These are phyloP conservation scores for Pseudomyrmex sp. DNA, from an alignment of 1,140 invertebrate genomes.

Conservation along the genomic window DNA sequence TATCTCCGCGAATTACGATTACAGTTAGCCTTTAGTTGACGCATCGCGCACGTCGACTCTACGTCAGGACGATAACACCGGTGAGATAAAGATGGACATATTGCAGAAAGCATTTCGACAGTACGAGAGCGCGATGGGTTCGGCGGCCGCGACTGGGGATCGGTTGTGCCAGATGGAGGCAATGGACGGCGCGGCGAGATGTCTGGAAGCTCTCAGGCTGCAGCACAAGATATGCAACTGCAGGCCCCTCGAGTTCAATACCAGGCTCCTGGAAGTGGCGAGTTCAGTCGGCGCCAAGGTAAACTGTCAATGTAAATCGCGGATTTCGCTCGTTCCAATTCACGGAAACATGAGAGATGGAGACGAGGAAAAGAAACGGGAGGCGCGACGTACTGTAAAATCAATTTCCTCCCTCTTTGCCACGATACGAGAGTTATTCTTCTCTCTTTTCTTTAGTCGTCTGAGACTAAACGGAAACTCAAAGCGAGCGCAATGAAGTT, in stretches of 20 bases:
- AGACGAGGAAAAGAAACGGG: background rate
- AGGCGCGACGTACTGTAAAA: constrained; percentile 26
- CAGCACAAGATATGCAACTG: constrained; percentile 94
- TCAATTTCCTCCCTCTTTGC: constrained; percentile 28
- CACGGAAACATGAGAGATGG: background rate
- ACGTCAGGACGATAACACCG: constrained; percentile 54
- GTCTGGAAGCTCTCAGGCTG: constrained; percentile 90
- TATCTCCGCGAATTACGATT: constrained; percentile 11
- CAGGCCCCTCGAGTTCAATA: constrained; percentile 93
- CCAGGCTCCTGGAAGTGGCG: constrained; percentile 91
- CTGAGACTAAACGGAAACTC: background rate
- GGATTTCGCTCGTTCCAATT: constrained; percentile 14
- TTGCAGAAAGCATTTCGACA: constrained; percentile 90
- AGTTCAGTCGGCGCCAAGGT: constrained; percentile 93
- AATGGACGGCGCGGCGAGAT: constrained; percentile 93
- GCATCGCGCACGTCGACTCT: constrained; percentile 27
- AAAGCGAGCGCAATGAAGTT: constrained; percentile 3
- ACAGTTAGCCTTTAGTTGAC: constrained; percentile 66
- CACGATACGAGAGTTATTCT: background rate
- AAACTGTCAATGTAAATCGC: constrained; percentile 40
- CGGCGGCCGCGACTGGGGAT: constrained; percentile 91
- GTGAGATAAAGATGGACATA: constrained; percentile 63
- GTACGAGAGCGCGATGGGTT: constrained; percentile 93
- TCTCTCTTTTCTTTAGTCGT: background rate
- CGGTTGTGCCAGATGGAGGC: constrained; percentile 94